Evolutionary conservation across 2,888 invertebrate genomes (phyloP), one percentile per base, ranked within the genome.

Genomic region (Drosophila atripex): DNA sequence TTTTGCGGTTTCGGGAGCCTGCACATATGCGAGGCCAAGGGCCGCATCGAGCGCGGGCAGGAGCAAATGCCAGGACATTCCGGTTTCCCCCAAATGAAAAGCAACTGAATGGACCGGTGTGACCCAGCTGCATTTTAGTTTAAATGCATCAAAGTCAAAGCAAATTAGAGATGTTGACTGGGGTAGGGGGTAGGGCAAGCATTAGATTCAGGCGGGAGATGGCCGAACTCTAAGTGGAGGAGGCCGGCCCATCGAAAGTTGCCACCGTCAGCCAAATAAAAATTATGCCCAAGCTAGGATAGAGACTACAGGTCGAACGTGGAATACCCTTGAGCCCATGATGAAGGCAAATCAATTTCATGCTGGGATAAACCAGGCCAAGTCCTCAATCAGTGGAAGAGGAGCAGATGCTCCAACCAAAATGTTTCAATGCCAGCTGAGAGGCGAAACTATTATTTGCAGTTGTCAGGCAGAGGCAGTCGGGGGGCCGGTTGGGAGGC

Each of bases 381-480:
- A 47, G 28, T 14, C 9, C 47, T 47, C 18, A 16, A 8, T 38
- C 2, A 7, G 7, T 21, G 0, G 43, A 9, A 5, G 28, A 16
- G 16, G 63, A 35, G 54, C 43, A 54, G 54, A 14, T 9, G 14
- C 35, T 35, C 35, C 35, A 35, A n/a, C 45, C n/a, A 30, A 35
- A 35, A 53, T 68, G 66, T 43, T 61, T 38, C 69, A 64, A 63
- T 71, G 52, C 49, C 41, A 41, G 39, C 63, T 46, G 51, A 8
- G 43, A 41, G 58, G 58, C 46, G 16, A 65, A 78, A 78, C 84
- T 88, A 88, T 88, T 86, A 88, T 82, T 88, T 88, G 85, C 88
- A 85, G 82, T 87, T 79, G 86, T 71, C 86, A 77, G 72, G 43
- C 46, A 39, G 30, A 2, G 8, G 30, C 63, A 41, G 16, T 9